Percentiles rank a stretch among this genome's conserved stretches.
Conservation (phyloP, 2,797 vertebrate genomes). For the Chelon labrosus region DNA sequence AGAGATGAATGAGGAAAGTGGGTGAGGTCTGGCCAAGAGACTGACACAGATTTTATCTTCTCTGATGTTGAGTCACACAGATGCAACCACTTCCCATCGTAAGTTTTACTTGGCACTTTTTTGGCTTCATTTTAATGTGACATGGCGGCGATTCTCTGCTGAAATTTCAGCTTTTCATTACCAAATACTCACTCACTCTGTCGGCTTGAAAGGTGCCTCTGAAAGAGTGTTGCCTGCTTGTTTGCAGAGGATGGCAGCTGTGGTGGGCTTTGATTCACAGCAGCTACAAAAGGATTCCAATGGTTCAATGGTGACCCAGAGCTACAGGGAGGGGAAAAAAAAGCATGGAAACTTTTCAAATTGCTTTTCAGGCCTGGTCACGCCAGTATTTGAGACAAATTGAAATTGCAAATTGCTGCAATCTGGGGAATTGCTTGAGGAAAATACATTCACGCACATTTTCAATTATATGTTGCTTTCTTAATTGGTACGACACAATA, state of each 20-base stretch:
- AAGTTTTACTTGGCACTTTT: conserved; percentile 1
- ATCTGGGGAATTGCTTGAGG: not conserved
- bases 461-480: too few species aligned
- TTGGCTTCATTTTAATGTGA: not conserved
- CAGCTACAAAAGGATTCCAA: conserved; percentile 39
- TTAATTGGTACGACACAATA: not conserved
- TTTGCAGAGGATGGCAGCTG: conserved; percentile 22
- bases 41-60: conserved; percentile 32
- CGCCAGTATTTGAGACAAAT: not conserved
- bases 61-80: conserved; percentile 46
- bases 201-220: conserved; percentile 16
- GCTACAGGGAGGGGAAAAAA: not conserved
- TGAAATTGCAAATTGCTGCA: not conserved
- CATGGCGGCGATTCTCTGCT: not conserved
- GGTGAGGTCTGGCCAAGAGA: conserved; percentile 39
- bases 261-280: conserved; percentile 24
- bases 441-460: not conserved
- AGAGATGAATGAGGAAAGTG: conserved; percentile 59
- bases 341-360: conserved; percentile 14
- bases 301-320: conserved; percentile 30
- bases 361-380: conserved; percentile 1
- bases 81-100: conserved; percentile 31
- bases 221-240: conserved; percentile 5
- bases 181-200: conserved; percentile 5
- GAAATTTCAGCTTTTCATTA: not conserved